These are phyloP conservation scores for Lophura nycthemera DNA, from an alignment of 2,113 vertebrate genomes.

Conservation along the genomic window DNA sequence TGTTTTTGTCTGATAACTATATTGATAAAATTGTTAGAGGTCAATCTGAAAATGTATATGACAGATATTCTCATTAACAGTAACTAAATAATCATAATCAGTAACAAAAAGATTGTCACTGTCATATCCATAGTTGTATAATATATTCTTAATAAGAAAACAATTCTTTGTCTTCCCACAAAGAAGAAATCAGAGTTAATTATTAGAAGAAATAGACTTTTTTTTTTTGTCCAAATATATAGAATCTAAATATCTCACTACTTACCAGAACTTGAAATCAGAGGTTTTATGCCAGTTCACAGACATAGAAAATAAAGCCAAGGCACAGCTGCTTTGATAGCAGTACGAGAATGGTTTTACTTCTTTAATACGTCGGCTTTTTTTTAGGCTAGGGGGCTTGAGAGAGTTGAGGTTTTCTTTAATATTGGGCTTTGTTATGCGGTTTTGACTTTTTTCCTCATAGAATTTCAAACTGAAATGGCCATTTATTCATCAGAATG, in stretches of 20 bases:
- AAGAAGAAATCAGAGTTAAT: not conserved
- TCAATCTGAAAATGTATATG: not conserved
- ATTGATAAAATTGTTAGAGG: not conserved
- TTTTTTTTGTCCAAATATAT: not conserved
- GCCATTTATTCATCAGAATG: not conserved
- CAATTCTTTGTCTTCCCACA: not conserved
- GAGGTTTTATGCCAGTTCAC: not conserved
- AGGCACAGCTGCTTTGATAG: not conserved
- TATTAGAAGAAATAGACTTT: not conserved
- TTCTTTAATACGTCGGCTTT: not conserved
- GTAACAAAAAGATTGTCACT: accelerated
- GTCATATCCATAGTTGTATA: not conserved
- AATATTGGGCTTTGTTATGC: not conserved
- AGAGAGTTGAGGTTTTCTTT: not conserved
- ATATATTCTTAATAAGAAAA: not conserved
- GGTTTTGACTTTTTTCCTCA: not conserved
- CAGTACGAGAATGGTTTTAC: not conserved
- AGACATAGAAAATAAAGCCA: not conserved
- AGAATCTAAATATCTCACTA: not conserved
- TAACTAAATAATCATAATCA: not conserved
- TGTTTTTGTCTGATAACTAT: not conserved
- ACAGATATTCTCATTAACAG: too few relatives aligned
- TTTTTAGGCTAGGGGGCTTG: not conserved
- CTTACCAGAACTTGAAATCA: not conserved
- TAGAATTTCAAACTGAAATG: not conserved